phyloP scores from a whole-genome alignment of 2,797 vertebrate genomes.

The Lepidocolaptes lacrymiger region DNA sequence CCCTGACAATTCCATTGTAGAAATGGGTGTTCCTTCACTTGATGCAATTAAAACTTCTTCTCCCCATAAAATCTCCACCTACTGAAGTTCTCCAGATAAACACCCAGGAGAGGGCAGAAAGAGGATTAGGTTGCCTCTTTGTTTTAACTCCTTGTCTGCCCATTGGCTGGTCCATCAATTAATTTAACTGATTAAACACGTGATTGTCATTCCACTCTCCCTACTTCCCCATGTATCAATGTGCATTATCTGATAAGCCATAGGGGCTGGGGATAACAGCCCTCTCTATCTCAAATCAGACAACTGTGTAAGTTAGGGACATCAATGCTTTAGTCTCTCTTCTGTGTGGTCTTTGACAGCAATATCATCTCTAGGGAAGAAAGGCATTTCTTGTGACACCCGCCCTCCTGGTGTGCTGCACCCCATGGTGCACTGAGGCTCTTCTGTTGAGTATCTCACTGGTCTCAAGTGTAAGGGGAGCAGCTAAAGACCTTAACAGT shows the following conservation, averaged over 20 bases:
- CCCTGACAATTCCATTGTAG: not conserved
- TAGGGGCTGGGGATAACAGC: not conserved
- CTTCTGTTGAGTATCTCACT: not conserved
- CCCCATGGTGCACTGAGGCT: not conserved
- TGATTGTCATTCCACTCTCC: fast-evolving
- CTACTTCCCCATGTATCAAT: not conserved
- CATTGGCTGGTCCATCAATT: not conserved
- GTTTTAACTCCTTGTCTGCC: not conserved
- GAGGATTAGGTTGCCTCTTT: not conserved
- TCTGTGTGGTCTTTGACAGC: not conserved
- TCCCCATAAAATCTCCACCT: not conserved
- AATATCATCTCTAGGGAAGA: not conserved
- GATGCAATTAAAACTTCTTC: not conserved
- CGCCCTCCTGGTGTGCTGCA: not conserved
- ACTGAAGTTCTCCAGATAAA: not conserved
- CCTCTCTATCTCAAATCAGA: not conserved
- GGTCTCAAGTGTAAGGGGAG: not conserved
- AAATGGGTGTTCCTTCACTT: not conserved
- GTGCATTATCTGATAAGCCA: not conserved
- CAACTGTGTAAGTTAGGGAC: not conserved
- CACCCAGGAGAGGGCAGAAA: not conserved
- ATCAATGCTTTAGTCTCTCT: not conserved
- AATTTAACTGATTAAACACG: not conserved
- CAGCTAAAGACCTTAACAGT: not conserved
- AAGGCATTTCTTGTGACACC: not conserved